These are phyloP conservation scores for Pyrrhosoma nymphula DNA, from an alignment of 2,888 invertebrate species.

Conservation along the genomic window DNA sequence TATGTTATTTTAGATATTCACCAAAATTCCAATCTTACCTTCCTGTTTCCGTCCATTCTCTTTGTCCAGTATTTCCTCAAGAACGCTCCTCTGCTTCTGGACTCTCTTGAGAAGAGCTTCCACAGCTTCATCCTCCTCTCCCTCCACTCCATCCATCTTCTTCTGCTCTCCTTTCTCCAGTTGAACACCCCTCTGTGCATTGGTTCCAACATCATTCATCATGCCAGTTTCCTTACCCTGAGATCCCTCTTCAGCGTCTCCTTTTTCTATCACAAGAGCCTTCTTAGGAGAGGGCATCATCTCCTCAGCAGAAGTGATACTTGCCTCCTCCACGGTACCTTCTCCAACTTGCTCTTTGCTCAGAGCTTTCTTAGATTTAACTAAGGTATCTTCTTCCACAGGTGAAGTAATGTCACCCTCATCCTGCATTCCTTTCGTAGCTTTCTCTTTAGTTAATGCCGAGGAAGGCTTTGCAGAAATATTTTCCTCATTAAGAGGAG, in stretches of 20 bases:
- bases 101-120: slow-evolving; percentile 84
- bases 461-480: background rate
- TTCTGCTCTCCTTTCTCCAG: slow-evolving; percentile 51
- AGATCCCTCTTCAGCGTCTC: background rate
- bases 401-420: background rate
- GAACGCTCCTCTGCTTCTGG: slow-evolving; percentile 85
- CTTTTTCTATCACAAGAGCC: slow-evolving; percentile 34
- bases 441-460: background rate
- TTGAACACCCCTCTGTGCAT: background rate
- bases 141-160: slow-evolving; percentile 77
- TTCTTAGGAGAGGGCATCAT: background rate
- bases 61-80: slow-evolving; percentile 82
- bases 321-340: background rate
- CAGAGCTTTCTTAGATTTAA: background rate
- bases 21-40: slow-evolving; percentile 74
- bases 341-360: slow-evolving; percentile 25
- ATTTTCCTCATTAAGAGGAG: background rate
- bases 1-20: background rate
- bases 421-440: background rate
- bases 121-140: slow-evolving; percentile 80
- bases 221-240: background rate
- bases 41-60: slow-evolving; percentile 78
- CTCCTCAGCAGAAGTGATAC: background rate
- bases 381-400: background rate
- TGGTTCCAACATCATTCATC: background rate